Evolutionary conservation across 1,140 invertebrate species (phyloP).

Genomic region (Magallana ariakensis): DNA sequence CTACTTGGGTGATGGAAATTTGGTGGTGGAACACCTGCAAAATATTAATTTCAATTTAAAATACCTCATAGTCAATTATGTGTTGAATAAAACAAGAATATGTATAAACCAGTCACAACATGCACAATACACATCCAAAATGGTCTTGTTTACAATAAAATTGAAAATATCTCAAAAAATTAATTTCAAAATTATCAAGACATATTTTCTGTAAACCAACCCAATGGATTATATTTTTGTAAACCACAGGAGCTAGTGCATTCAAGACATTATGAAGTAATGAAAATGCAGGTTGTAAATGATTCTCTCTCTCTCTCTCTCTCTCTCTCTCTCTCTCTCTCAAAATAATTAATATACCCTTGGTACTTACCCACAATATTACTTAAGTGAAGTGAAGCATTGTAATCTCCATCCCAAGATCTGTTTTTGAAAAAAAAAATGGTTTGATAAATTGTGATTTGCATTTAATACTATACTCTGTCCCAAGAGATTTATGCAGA

Average conservation of each 20-base stretch:
- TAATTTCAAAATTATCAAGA: no score
- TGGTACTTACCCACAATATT: constrained; percentile 67
- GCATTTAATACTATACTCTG: no score
- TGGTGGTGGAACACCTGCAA: constrained; percentile 25
- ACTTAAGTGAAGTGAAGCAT: constrained; percentile 64
- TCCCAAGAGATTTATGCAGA: no score
- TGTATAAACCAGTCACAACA: no score
- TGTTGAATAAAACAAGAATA: no score
- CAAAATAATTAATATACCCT: neutral
- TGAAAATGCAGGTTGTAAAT: neutral
- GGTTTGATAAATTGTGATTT: neutral
- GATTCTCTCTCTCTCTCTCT: neutral
- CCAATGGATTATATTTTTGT: no score
- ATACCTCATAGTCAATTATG: no score
- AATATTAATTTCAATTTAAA: neutral
- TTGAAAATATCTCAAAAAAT: no score
- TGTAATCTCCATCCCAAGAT: constrained; percentile 67
- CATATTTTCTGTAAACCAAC: no score
- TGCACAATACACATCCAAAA: no score
- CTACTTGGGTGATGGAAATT: constrained; percentile 1
- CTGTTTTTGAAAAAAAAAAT: constrained; percentile 39
- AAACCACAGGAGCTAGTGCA: no score
- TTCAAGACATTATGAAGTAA: neutral
- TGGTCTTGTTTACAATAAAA: no score
- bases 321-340: neutral